phyloP scores from a whole-genome alignment of 2,888 invertebrate genomes.

The Morpho achilles region DNA sequence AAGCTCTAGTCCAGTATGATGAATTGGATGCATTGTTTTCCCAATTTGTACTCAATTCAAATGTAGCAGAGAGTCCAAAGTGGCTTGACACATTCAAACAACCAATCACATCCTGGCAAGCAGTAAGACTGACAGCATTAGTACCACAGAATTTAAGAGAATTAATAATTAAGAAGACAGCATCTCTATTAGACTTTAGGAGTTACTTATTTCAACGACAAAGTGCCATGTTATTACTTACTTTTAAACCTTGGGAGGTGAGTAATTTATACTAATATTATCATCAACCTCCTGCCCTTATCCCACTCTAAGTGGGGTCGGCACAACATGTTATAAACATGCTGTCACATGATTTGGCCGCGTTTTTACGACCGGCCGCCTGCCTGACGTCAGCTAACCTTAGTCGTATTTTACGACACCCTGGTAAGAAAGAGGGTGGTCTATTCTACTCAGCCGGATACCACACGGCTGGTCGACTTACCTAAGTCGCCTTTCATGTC shows the following conservation, averaged over 20 bases:
- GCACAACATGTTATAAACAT: too few relatives aligned
- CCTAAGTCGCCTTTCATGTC: too few relatives aligned
- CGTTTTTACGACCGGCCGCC: too few relatives aligned
- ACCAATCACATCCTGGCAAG: constrained; percentile 90
- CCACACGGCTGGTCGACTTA: too few relatives aligned
- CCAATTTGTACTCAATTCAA: constrained; percentile 97
- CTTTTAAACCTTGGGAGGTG: constrained; percentile 90
- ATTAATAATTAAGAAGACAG: constrained; percentile 70
- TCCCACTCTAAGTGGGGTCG: too few relatives aligned
- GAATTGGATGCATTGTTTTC: constrained; percentile 98
- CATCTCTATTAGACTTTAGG: constrained; percentile 92
- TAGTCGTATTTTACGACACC: too few relatives aligned
- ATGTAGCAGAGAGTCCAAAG: constrained; percentile 89
- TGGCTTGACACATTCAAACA: constrained; percentile 92
- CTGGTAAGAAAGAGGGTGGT: too few relatives aligned
- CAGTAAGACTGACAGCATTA: constrained; percentile 83
- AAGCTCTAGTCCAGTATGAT: constrained; percentile 97
- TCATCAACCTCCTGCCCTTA: too few relatives aligned
- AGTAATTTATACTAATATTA: constrained; percentile 29
- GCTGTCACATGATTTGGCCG: too few relatives aligned
- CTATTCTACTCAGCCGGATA: too few relatives aligned
- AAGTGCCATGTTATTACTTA: constrained; percentile 88
- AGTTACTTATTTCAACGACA: constrained; percentile 96
- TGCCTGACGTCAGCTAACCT: too few relatives aligned
- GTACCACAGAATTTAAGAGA: constrained; percentile 78